Evolutionary conservation across 2,888 invertebrate species (phyloP).

Genomic region (Scrobipalpa atriplicella): DNA sequence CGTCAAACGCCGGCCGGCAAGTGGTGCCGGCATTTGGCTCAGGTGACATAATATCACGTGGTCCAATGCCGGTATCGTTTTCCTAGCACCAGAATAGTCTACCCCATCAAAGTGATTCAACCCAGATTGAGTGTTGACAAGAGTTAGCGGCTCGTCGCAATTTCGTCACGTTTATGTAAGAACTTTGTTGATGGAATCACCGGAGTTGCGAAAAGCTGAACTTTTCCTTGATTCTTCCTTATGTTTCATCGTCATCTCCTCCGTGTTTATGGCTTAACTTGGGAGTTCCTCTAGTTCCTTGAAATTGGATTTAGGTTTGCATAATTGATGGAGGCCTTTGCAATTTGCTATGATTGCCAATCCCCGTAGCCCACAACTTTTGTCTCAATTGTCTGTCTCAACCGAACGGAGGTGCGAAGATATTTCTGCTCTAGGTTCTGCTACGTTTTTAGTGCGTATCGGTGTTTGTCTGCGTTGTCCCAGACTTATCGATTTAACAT

Average conservation of each 20-base stretch:
- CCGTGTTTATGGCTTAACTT: conserved; percentile 12
- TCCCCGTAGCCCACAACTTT: too few species aligned
- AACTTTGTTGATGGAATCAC: conserved; percentile 32
- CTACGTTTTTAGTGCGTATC: conserved; percentile 1
- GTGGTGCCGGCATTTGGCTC: conserved; percentile 44
- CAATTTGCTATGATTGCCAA: neutral
- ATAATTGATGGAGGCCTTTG: neutral
- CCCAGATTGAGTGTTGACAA: neutral
- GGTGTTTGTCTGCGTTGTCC: conserved; percentile 38
- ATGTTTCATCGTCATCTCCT: conserved; percentile 23
- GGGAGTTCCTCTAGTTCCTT: neutral
- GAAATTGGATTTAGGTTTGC: conserved; percentile 6
- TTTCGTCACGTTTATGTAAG: conserved; percentile 31
- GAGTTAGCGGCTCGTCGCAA: conserved; percentile 3
- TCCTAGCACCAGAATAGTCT: neutral
- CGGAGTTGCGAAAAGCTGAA: conserved; percentile 23
- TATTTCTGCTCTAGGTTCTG: neutral
- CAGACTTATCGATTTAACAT: conserved; percentile 66
- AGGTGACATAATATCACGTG: conserved; percentile 55
- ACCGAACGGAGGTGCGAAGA: neutral
- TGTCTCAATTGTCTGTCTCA: too few species aligned
- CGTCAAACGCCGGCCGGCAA: conserved; percentile 47
- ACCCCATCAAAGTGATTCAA: neutral
- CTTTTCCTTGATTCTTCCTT: conserved; percentile 25
- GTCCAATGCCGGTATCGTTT: conserved; percentile 35